These are phyloP conservation scores for Zapus hudsonius DNA, from an alignment of 2,113 vertebrate species.

Conservation along the genomic window DNA sequence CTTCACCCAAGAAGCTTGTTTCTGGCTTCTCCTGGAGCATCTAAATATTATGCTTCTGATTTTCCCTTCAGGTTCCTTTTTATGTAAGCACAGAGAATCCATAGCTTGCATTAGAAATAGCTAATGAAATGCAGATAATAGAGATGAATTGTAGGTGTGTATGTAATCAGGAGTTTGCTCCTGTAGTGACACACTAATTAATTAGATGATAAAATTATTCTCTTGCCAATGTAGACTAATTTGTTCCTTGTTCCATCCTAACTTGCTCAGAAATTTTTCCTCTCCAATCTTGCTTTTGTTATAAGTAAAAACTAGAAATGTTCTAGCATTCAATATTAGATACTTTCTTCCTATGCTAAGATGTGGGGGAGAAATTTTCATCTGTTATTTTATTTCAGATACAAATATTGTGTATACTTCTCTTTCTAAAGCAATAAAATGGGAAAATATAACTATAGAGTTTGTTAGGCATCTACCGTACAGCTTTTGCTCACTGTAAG, in stretches of 20 bases:
- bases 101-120: neutral
- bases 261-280: neutral
- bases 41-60: rapidly evolving
- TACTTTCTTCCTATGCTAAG: neutral
- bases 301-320: conserved; percentile 53
- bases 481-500: neutral
- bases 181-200: neutral
- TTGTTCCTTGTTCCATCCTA: neutral
- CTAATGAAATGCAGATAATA: neutral
- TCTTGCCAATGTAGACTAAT: neutral
- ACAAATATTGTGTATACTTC: neutral
- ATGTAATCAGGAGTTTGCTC: neutral
- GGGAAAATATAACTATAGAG: neutral
- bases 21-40: neutral
- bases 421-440: conserved; percentile 35
- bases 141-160: neutral
- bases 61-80: neutral
- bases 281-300: neutral
- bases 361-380: conserved; percentile 5
- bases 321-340: conserved; percentile 19
- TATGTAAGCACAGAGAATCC: neutral
- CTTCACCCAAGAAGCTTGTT: neutral
- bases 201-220: neutral
- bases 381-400: conserved; percentile 34
- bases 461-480: neutral